These are phyloP conservation scores for Synergus japonicus DNA, from an alignment of 2,888 invertebrate genomes.

Conservation along the genomic window DNA sequence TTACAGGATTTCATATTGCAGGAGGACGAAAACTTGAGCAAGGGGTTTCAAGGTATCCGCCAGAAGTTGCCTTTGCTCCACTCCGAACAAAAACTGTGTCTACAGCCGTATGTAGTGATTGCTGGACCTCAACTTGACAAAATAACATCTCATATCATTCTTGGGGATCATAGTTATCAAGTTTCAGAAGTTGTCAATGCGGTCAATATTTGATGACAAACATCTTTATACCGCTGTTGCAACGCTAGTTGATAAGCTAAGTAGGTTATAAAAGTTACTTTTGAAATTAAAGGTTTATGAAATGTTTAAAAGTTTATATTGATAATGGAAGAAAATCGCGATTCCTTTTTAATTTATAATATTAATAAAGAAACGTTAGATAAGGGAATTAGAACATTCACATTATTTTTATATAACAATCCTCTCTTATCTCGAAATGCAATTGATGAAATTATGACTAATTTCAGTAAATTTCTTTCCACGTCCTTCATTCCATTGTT, in stretches of 20 bases:
- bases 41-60: background rate
- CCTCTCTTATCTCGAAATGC: conserved; percentile 30
- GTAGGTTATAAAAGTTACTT: background rate
- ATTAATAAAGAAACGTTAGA: too few relatives aligned
- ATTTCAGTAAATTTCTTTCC: background rate
- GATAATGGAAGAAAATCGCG: too few relatives aligned
- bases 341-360: too few relatives aligned
- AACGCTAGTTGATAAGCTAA: conserved; percentile 36
- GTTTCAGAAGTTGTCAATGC: conserved; percentile 22
- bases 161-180: conserved; percentile 44
- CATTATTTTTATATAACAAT: conserved; percentile 34
- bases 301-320: too few relatives aligned
- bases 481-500: conserved; percentile 9
- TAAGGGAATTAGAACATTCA: too few relatives aligned
- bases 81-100: conserved; percentile 38
- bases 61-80: conserved; percentile 9
- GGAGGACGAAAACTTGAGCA: background rate
- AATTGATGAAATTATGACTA: background rate
- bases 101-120: conserved; percentile 43
- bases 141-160: conserved; percentile 40
- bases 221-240: conserved; percentile 38
- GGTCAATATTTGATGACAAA: conserved; percentile 41
- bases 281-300: too few relatives aligned
- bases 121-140: conserved; percentile 40
- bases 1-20: too few relatives aligned